These are phyloP conservation scores for Drosophila mercatorum DNA, from an alignment of 2,888 invertebrate species.

Conservation along the genomic window DNA sequence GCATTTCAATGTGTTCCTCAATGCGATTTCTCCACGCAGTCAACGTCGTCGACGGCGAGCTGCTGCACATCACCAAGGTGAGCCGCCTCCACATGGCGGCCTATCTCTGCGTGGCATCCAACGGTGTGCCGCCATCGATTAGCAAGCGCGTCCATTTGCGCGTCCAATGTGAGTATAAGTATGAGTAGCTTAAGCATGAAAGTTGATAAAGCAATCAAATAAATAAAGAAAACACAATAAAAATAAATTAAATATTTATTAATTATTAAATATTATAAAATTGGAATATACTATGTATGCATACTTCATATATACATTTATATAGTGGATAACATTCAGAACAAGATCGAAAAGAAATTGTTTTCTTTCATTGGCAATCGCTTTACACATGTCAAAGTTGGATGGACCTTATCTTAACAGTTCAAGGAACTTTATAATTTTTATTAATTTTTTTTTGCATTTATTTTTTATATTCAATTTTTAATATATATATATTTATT, in stretches of 20 bases:
- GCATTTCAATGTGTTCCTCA: slow-evolving; percentile 26
- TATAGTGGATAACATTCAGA: no score
- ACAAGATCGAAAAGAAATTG: no score
- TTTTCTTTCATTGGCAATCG: no score
- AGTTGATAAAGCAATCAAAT: not conserved
- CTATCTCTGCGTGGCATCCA: slow-evolving; percentile 96
- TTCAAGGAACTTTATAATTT: no score
- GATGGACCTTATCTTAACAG: no score
- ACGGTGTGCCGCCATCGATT: slow-evolving; percentile 95
- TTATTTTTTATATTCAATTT: not conserved
- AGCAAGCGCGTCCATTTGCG: slow-evolving; percentile 93
- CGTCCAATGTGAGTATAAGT: slow-evolving; percentile 91
- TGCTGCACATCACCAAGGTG: slow-evolving; percentile 93
- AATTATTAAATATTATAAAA: not conserved
- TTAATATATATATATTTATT: not conserved
- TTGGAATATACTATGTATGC: not conserved
- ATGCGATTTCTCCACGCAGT: slow-evolving; percentile 85
- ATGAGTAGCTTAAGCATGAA: not conserved
- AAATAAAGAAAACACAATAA: no score
- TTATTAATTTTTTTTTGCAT: no score
- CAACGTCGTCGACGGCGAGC: slow-evolving; percentile 94
- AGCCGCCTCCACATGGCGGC: slow-evolving; percentile 96
- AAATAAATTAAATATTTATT: not conserved
- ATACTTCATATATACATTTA: no score
- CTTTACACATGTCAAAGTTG: no score